Evolutionary conservation across 2,113 vertebrate genomes (phyloP).

Genomic region (Nerophis lumbriciformis): DNA sequence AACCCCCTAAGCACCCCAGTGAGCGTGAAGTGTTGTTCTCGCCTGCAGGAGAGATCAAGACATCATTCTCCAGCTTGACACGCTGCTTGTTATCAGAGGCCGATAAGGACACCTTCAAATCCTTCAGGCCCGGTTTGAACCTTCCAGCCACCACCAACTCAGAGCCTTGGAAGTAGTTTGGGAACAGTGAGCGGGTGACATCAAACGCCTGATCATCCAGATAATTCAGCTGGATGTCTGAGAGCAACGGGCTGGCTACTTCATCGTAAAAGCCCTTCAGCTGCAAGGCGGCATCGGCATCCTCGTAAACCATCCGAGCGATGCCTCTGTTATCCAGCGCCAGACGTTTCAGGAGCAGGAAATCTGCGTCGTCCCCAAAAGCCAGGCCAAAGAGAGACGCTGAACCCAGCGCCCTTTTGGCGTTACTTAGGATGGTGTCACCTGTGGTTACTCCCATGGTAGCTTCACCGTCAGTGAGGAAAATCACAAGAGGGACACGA

Average conservation of each 20-base stretch:
- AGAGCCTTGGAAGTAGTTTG: constrained; percentile 80
- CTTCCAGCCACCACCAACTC: constrained; percentile 78
- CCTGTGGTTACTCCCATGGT: constrained; percentile 71
- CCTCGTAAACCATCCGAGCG: constrained; percentile 75
- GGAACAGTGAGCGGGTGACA: constrained; percentile 70
- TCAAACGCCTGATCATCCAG: constrained; percentile 68
- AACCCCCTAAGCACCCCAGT: constrained; percentile 42
- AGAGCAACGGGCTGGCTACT: constrained; percentile 77
- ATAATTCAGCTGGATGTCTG: constrained; percentile 77
- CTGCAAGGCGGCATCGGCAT: constrained; percentile 74
- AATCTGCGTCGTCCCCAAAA: constrained; percentile 81
- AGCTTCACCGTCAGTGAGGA: constrained; percentile 82
- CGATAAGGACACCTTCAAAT: constrained; percentile 68
- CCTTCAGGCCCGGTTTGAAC: constrained; percentile 62
- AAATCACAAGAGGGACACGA: constrained; percentile 75
- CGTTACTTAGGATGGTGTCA: constrained; percentile 71
- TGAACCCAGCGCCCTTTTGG: constrained; percentile 65
- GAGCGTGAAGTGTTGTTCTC: constrained; percentile 41
- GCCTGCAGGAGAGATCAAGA: constrained; percentile 36
- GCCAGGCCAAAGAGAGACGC: constrained; percentile 78
- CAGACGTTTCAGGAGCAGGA: constrained; percentile 70
- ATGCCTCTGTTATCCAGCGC: constrained; percentile 76
- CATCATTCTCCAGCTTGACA: constrained; percentile 61
- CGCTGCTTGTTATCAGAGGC: constrained; percentile 61
- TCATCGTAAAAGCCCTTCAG: constrained; percentile 79